Base-by-base conservation (phyloP, 2,797 vertebrate species). In the Semaprochilodus insignis region DNA sequence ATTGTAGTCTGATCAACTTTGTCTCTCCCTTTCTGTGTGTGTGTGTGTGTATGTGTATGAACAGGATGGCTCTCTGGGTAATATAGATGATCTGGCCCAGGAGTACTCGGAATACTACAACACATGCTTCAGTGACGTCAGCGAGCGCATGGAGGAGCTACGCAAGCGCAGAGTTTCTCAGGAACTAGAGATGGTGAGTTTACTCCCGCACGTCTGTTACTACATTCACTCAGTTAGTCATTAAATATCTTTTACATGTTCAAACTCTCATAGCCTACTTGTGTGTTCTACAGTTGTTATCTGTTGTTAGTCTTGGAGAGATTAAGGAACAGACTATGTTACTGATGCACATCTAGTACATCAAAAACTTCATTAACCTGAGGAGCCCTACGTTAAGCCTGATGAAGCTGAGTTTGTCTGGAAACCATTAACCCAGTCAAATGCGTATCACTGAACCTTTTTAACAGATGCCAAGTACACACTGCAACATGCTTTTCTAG, bases 71-170 rank as follows among this genome's bases (percentile, higher is more conserved):
- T 99, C 98, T 70, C 91, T 99, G 92, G 98, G 97, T 80, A 99
- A 97, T 90, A 99, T 99, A 85, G 98, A 99, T 90, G 98, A 99
- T 91, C 94, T 99, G 90, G 97, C 98, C 0, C 96, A 99, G 89
- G 97, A 99, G 90, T 98, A 99, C 93, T 97, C 98, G 0, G 97
- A 99, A 90, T 99, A 99, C 88, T 99, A 99, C 91, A 99, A 98
- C 82, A 99, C 98, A 87, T 98, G 97, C 88, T 97, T 98, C 90
- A 95, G 96, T 0, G 98, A 99, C 87, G 97, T 99, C 87, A 96
- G 95, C 1, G 98, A 99, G 87, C 96, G 97, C 83, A 97, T 99
- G 97, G 98, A 99, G 90, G 98, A 99, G 90, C 95, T 99, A 23
- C 96, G 97, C 82, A 97, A 97, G 67, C 93, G 97, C 27, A 94